Evolutionary conservation across 2,797 vertebrate genomes (phyloP), one percentile per base, ranked within the genome.

Genomic region (Phataginus tetradactyla): DNA sequence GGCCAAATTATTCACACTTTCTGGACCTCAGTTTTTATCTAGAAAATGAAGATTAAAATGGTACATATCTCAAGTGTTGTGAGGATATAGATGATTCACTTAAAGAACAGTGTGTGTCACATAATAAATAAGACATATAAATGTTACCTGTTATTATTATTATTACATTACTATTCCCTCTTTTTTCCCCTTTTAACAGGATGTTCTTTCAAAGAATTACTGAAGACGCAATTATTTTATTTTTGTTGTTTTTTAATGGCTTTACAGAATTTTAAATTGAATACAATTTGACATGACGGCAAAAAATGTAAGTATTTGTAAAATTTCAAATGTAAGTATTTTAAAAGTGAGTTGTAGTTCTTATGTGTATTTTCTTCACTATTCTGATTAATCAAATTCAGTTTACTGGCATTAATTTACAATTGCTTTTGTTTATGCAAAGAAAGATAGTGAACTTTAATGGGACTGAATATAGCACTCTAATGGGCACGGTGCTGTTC

Each of bases 261-360:
- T 98, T 98, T 98, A 91, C 88, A 53, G 98, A 98, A 92, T 98
- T 94, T 98, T 96, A 97, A 98, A 97, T 97, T 88, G 53, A 97
- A 97, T 96, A 97, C 81, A 97, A 13, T 97, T 97, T 98, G 98
- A 97, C 98, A 98, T 98, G 98, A 98, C 93, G 97, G 95, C 98
- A 98, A 98, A 98, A 98, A 98, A 98, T 98, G 98, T 99, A 98
- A 98, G 98, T 98, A 95, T 98, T 86, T 96, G 29, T 87, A 59
- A 86, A 86, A 69, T 72, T 94, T 90, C 53, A 85, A 78, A 78
- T 93, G 15, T 14, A 0, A 61, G 1, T 95, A 63, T 49, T 95
- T 94, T 74, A 75, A 45, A n/a, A 59, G 20, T 93, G 59, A 59
- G 6, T 49, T 87, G 25, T 88, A 27, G 27, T 91, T 71, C 32